Conservation (phyloP, 2,888 invertebrate genomes). For the Helobdella robusta region DNA sequence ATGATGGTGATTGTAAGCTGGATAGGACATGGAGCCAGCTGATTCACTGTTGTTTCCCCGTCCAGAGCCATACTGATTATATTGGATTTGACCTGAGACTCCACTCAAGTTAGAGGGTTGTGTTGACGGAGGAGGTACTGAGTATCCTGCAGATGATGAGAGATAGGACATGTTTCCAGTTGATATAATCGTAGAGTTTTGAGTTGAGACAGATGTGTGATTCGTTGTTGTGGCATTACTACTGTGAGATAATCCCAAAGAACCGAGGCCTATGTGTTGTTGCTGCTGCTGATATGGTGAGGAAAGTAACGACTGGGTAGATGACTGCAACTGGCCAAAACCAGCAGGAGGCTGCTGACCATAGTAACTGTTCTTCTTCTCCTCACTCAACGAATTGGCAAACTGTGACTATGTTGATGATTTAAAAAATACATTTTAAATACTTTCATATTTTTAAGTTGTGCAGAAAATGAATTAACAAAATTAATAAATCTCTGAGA, state of each 20-base stretch:
- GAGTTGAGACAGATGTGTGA: not conserved
- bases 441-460: too few species aligned
- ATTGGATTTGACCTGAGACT: too few species aligned
- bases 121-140: too few species aligned
- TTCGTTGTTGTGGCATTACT: not conserved
- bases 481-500: too few species aligned
- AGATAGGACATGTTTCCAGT: not conserved
- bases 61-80: not conserved
- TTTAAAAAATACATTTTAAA: too few species aligned
- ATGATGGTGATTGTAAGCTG: conserved; percentile 2
- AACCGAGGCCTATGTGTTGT: not conserved
- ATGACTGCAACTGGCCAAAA: conserved; percentile 8
- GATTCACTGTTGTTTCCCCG: not conserved
- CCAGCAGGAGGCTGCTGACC: not conserved
- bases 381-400: too few species aligned
- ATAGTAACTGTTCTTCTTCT: too few species aligned
- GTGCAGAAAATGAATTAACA: too few species aligned
- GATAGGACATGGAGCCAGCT: not conserved
- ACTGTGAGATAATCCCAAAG: not conserved
- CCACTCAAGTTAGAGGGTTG: too few species aligned
- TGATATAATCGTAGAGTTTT: not conserved
- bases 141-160: too few species aligned
- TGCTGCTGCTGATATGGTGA: conserved; percentile 6
- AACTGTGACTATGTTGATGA: too few species aligned
- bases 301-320: not conserved